Evolutionary conservation across 2,888 invertebrate genomes (phyloP).

Genomic region (Stictocephala bisonia): DNA sequence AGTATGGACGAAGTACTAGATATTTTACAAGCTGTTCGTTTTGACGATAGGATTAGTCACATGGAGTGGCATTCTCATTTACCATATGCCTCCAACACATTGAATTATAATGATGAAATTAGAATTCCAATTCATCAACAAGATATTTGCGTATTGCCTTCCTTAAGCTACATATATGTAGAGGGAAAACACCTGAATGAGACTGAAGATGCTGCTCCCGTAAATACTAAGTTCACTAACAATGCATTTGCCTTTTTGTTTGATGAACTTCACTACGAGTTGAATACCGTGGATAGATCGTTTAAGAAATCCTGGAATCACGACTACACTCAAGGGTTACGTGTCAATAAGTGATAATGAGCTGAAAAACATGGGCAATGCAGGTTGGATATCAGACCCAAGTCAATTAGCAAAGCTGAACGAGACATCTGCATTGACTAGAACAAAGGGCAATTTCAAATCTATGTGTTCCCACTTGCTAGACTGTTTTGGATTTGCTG

Average conservation of each 20-base stretch:
- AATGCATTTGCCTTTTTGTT: conserved; percentile 45
- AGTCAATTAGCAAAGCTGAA: neutral
- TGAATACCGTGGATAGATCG: conserved; percentile 62
- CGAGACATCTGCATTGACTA: too few species aligned
- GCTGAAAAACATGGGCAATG: neutral
- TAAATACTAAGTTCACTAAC: conserved; percentile 25
- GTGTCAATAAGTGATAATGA: neutral
- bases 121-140: conserved; percentile 50
- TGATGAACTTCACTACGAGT: conserved; percentile 61
- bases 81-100: conserved; percentile 49
- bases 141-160: conserved; percentile 48
- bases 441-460: conserved; percentile 45
- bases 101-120: conserved; percentile 52
- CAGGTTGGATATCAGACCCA: conserved; percentile 45
- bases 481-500: conserved; percentile 54
- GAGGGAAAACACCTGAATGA: conserved; percentile 41
- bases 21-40: conserved; percentile 48
- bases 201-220: neutral
- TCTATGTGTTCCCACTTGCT: conserved; percentile 51
- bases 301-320: conserved; percentile 60
- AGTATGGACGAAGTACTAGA: conserved; percentile 21
- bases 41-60: conserved; percentile 45
- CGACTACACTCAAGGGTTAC: neutral
- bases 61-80: conserved; percentile 33
- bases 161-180: conserved; percentile 48